Conservation (phyloP, 1,140 invertebrate genomes). For the Branchinecta lynchi region DNA sequence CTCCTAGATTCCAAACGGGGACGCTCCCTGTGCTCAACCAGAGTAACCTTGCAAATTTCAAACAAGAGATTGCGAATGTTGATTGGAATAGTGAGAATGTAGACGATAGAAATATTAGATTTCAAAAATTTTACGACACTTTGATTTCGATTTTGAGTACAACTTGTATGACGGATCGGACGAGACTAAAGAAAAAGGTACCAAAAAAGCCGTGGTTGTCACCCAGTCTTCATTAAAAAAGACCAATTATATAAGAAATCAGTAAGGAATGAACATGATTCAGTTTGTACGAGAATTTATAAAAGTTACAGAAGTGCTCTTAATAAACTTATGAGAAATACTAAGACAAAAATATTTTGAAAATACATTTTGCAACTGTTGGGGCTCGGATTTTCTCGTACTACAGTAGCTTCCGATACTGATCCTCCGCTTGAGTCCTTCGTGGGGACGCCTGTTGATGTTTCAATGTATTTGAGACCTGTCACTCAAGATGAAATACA, state of each 20-base stretch:
- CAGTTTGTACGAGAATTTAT: constrained; percentile 7
- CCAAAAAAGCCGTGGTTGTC: constrained; percentile 5
- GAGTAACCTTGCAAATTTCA: neutral
- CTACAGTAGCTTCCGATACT: too few relatives aligned
- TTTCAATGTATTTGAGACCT: too few relatives aligned
- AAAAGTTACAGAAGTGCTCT: constrained; percentile 1
- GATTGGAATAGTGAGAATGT: too few relatives aligned
- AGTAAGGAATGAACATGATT: neutral
- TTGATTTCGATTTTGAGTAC: constrained; percentile 1
- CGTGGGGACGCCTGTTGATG: too few relatives aligned
- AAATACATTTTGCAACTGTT: constrained; percentile 2
- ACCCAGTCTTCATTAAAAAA: neutral
- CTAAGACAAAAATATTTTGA: constrained; percentile 7
- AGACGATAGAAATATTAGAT: too few relatives aligned
- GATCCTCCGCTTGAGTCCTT: too few relatives aligned
- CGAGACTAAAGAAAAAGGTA: neutral
- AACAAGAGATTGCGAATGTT: too few relatives aligned
- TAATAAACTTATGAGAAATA: constrained; percentile 6
- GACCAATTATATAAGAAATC: too few relatives aligned
- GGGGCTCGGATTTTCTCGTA: constrained; percentile 1
- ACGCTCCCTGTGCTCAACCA: constrained; percentile 8
- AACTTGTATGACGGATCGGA: neutral
- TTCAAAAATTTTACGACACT: too few relatives aligned
- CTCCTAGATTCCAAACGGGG: neutral
- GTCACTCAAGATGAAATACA: too few relatives aligned